Evolutionary conservation across 2,888 invertebrate genomes (phyloP), one percentile per base, ranked within the genome.

Genomic region (Epiblema foenella): DNA sequence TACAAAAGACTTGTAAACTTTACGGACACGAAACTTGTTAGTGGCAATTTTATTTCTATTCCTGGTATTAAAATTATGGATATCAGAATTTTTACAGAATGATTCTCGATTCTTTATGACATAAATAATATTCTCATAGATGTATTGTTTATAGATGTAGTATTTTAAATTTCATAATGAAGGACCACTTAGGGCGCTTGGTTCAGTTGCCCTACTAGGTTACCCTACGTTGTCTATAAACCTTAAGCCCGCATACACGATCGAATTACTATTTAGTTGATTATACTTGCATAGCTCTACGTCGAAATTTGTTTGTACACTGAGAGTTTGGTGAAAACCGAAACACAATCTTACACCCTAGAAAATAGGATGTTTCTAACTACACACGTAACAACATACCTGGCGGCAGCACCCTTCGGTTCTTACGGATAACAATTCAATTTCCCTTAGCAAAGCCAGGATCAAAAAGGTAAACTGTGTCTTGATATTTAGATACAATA

Each of bases 351-450:
- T 56, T 56, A 56, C 56, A 29, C 29, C n/a, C 2, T 29, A 56
- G 20, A 29, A 4, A 29, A 29, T n/a, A 56, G 7, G 56, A n/a
- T 29, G 24, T 56, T 11, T 56, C n/a, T 56, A 1, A 56, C 7
- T 2, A n/a, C 15, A 29, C 15, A 29, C n/a, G 12, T 7, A 2
- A 12, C 15, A 12, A 57, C 9, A 57, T 29, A 18, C 1, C 33
- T 10, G n/a, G 66, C 17, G 10, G 33, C 15, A 46, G 42, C 12
- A 17, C 51, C 56, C 33, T 79, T n/a, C 52, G 65, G 83, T 84
- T 85, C 81, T 83, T 81, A 81, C 82, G 86, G 88, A 88, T 88
- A 87, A 87, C 85, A 84, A 87, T 86, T 85, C 88, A 88, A 89
- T 89, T 89, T 88, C 83, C 83, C 83, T 80, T 79, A 81, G 81